Evolutionary conservation across 23 tunicate species (phyloP).

Genomic region (Phallusia fumigata): DNA sequence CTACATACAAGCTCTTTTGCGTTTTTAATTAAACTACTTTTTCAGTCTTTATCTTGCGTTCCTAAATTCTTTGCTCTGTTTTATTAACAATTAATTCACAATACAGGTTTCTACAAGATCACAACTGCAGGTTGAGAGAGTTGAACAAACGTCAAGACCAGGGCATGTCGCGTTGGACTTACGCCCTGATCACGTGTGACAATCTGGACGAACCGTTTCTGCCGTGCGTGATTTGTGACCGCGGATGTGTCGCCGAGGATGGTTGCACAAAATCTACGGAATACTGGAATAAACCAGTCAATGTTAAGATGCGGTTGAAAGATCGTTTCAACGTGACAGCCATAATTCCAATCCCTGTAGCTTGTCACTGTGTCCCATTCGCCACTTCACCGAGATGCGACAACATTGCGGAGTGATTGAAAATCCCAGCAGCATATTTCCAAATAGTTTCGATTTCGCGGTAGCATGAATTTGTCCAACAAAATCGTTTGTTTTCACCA

Average conservation of each 20-base stretch:
- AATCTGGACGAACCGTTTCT: neutral
- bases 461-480: too few species aligned
- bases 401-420: neutral
- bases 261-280: neutral
- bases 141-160: neutral
- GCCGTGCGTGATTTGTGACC: neutral
- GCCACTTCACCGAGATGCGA: neutral
- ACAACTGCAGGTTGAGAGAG: neutral
- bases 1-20: too few species aligned
- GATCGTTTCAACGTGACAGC: neutral
- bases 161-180: neutral
- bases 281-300: neutral
- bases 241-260: neutral
- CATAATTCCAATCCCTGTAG: neutral
- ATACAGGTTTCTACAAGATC: neutral
- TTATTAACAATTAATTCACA: too few species aligned
- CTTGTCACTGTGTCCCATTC: neutral
- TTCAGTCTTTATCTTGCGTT: too few species aligned
- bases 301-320: neutral
- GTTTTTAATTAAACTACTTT: too few species aligned
- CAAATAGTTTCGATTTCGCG: too few species aligned
- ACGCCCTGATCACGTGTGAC: neutral
- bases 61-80: too few species aligned
- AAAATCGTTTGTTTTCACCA: too few species aligned
- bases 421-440: too few species aligned